Conservation (phyloP, 2,113 vertebrate species). For the Pionites leucogaster region DNA sequence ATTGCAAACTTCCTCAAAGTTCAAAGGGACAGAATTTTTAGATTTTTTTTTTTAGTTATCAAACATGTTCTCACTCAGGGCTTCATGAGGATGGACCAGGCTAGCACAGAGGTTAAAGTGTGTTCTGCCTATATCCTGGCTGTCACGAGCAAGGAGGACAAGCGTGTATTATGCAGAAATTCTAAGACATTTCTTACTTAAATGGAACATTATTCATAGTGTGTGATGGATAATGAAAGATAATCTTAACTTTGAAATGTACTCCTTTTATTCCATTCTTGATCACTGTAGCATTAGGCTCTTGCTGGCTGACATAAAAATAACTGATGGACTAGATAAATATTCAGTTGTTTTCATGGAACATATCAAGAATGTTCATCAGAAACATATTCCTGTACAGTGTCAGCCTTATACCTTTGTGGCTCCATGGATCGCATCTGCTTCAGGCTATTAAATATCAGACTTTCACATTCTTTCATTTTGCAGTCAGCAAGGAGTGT, state of each 20-base stretch:
- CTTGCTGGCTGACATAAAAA: not conserved
- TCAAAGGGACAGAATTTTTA: not conserved
- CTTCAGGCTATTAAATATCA: conserved; percentile 23
- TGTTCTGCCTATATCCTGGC: not conserved
- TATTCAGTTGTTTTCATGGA: not conserved
- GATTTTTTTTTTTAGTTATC: not conserved
- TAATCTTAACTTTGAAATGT: not conserved
- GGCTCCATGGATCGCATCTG: not conserved
- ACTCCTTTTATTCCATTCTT: not conserved
- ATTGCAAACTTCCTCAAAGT: not conserved
- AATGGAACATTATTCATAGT: not conserved
- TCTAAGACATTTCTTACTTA: not conserved
- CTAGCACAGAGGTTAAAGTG: not conserved
- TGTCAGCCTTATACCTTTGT: not conserved
- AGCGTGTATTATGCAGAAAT: not conserved
- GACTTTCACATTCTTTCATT: conserved; percentile 1
- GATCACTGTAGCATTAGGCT: not conserved
- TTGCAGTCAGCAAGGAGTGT: not conserved
- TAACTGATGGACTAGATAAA: not conserved
- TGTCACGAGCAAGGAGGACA: not conserved
- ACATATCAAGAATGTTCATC: not conserved
- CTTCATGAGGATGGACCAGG: not conserved
- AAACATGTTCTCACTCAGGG: not conserved
- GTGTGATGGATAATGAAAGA: not conserved
- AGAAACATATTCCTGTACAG: not conserved